Percentiles rank a stretch among this genome's conserved stretches.
phyloP scores from a whole-genome alignment of 2,888 invertebrate species.

The Tetragonula carbonaria region DNA sequence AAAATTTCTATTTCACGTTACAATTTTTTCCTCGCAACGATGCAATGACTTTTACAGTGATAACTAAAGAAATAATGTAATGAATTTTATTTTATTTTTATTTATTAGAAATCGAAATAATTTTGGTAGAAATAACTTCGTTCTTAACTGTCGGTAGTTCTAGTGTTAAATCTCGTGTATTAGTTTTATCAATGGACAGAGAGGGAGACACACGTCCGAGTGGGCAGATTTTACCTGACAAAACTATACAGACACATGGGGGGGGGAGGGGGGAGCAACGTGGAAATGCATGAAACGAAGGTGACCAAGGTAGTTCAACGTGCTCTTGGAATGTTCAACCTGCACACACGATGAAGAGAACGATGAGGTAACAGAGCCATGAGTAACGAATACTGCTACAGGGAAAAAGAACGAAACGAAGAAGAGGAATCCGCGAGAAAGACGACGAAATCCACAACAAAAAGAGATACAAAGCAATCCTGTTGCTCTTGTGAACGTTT shows the following conservation, averaged over 20 bases:
- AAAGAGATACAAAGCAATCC: constrained; percentile 27
- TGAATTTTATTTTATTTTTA: no score
- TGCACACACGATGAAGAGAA: constrained; percentile 59
- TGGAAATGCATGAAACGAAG: constrained; percentile 60
- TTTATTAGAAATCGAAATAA: no score
- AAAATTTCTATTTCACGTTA: no score
- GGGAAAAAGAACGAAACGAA: constrained; percentile 6
- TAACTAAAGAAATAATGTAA: no score
- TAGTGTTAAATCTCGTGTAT: background rate
- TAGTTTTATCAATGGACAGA: constrained; percentile 18
- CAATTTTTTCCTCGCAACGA: no score
- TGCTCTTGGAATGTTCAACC: constrained; percentile 79
- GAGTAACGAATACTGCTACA: constrained; percentile 8
- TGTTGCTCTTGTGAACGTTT: constrained; percentile 24
- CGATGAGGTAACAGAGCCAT: constrained; percentile 72
- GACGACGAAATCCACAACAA: constrained; percentile 29
- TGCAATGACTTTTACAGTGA: no score
- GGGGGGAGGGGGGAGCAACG: background rate
- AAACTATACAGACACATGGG: constrained; percentile 16
- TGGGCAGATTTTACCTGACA: constrained; percentile 8
- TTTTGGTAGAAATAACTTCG: no score
- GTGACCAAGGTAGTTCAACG: constrained; percentile 78
- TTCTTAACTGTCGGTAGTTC: no score
- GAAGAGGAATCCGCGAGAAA: constrained; percentile 37
- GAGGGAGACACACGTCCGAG: constrained; percentile 5